phyloP scores from a whole-genome alignment of 1,140 invertebrate species.

The Panagrolaimus sp. region DNA sequence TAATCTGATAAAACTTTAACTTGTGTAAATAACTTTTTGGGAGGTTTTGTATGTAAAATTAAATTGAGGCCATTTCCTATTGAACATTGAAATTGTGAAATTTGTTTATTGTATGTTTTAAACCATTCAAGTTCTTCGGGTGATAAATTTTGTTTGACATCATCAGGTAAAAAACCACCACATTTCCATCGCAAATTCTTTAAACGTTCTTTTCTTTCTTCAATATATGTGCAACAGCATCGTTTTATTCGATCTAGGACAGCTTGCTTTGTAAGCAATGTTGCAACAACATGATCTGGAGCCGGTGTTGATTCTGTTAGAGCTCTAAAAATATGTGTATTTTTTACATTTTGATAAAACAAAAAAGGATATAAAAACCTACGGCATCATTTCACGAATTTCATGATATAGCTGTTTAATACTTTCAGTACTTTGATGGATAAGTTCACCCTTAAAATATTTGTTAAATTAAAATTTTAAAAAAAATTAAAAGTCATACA shows the following conservation, averaged over 20 bases:
- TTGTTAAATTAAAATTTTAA: background rate
- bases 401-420: background rate
- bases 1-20: slow-evolving; percentile 82
- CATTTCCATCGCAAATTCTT: slow-evolving; percentile 34
- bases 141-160: slow-evolving; percentile 34
- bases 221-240: slow-evolving; percentile 27
- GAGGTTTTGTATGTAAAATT: slow-evolving; percentile 32
- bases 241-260: background rate
- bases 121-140: slow-evolving; percentile 35
- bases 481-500: background rate
- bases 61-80: slow-evolving; percentile 40
- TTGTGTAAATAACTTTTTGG: slow-evolving; percentile 60
- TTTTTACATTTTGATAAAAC: too few relatives aligned
- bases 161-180: slow-evolving; percentile 28
- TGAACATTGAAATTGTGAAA: slow-evolving; percentile 32
- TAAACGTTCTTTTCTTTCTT: slow-evolving; percentile 36
- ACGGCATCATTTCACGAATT: slow-evolving; percentile 2
- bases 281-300: background rate
- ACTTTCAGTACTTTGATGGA: background rate
- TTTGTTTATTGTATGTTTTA: slow-evolving; percentile 31
- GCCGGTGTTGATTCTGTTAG: background rate
- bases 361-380: too few relatives aligned
- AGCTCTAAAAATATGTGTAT: too few relatives aligned
- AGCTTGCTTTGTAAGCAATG: background rate
- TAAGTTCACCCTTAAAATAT: background rate